These are phyloP conservation scores for Alcis repandata DNA, from an alignment of 2,888 invertebrate genomes.

Conservation along the genomic window DNA sequence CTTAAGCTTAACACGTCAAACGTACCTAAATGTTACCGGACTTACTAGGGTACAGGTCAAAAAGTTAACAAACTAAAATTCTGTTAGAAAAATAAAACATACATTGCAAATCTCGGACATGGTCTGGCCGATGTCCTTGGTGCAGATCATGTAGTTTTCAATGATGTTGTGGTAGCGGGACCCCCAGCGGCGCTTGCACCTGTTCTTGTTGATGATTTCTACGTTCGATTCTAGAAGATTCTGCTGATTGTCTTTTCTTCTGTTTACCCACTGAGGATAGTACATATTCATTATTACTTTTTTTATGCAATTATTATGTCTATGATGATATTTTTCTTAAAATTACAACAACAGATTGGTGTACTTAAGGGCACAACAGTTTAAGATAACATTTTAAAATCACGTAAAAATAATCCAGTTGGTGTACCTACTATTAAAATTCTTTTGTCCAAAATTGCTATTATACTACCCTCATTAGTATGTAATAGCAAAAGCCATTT, in stretches of 20 bases:
- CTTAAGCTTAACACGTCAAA: too few species aligned
- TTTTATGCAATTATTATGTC: background rate
- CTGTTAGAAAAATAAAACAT: constrained; percentile 43
- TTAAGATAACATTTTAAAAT: background rate
- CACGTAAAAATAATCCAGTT: background rate
- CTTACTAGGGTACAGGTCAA: background rate
- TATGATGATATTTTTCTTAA: too few species aligned
- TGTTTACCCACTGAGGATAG: constrained; percentile 70
- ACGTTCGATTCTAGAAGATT: constrained; percentile 67
- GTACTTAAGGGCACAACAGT: too few species aligned
- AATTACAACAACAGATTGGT: too few species aligned
- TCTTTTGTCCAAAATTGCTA: too few species aligned
- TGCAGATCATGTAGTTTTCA: constrained; percentile 80
- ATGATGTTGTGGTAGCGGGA: constrained; percentile 74
- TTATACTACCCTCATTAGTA: too few species aligned
- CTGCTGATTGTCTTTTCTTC: constrained; percentile 70
- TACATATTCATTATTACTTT: background rate
- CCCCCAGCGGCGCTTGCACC: constrained; percentile 78
- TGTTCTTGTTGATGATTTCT: constrained; percentile 69
- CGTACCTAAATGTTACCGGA: too few species aligned
- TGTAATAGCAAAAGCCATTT: too few species aligned
- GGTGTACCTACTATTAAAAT: too few species aligned
- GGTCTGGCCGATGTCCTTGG: constrained; percentile 75
- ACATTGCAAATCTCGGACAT: constrained; percentile 81
- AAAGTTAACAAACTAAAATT: background rate